These are phyloP conservation scores for Bergia puertoricense DNA, from an alignment of 92 coral and sea anemone species.

Conservation along the genomic window DNA sequence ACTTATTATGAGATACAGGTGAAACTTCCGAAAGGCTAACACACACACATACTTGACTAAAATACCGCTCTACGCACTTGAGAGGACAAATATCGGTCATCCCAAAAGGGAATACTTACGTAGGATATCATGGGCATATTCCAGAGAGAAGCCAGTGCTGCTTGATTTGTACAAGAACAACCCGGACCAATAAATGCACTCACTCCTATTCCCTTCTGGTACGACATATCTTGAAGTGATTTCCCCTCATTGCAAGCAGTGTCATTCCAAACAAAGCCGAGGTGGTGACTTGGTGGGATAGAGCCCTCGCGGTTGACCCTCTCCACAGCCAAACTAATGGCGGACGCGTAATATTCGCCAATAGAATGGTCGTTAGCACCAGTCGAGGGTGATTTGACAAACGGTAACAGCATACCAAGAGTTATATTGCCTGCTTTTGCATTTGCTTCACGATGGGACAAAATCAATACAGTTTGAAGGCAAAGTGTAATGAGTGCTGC, in stretches of 20 bases:
- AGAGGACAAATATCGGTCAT: not conserved
- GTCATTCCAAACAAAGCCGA: conserved; percentile 58
- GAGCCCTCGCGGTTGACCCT: conserved; percentile 51
- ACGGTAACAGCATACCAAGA: conserved; percentile 32
- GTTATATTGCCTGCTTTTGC: conserved; percentile 30
- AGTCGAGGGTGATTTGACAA: not conserved
- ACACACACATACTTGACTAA: not conserved
- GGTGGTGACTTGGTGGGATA: conserved; percentile 50
- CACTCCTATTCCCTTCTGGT: conserved; percentile 55
- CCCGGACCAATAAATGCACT: conserved; percentile 88
- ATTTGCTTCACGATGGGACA: conserved; percentile 23
- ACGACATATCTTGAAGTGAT: conserved; percentile 43
- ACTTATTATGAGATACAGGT: not conserved
- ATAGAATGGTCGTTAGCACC: not conserved
- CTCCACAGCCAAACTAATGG: conserved; percentile 61
- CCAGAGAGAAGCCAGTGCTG: conserved; percentile 72
- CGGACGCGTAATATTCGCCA: conserved; percentile 60
- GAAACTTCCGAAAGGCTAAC: conserved; percentile 10
- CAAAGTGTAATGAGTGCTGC: conserved; percentile 9
- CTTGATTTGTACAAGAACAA: conserved; percentile 73
- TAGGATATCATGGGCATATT: conserved; percentile 88
- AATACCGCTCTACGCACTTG: not conserved
- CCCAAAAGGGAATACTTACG: conserved; percentile 68
- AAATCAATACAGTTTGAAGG: conserved; percentile 25
- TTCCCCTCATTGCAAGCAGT: conserved; percentile 40